Evolutionary conservation across 2,113 vertebrate species (phyloP).

Genomic region (Dryoscopus gambensis): DNA sequence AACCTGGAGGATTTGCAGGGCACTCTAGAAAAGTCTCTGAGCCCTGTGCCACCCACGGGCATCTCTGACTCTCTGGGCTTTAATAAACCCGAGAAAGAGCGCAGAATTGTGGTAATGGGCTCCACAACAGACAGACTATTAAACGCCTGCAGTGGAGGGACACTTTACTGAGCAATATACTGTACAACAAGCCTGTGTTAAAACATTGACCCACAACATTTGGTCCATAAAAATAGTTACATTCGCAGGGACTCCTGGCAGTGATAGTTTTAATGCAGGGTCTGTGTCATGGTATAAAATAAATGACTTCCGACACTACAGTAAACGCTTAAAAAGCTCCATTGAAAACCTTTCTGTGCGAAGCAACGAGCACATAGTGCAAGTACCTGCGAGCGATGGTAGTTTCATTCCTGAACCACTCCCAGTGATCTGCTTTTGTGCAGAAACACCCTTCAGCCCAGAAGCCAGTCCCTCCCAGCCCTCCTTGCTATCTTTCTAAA

Average conservation of each 20-base stretch:
- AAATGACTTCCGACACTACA: conserved; percentile 53
- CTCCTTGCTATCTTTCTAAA: neutral
- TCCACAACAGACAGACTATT: conserved; percentile 47
- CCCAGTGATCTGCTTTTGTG: neutral
- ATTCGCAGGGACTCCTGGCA: conserved; percentile 50
- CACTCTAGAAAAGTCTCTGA: neutral
- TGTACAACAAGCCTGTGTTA: conserved; percentile 46
- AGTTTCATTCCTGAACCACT: neutral
- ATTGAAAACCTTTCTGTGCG: conserved; percentile 19
- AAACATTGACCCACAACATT: conserved; percentile 71
- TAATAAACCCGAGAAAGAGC: conserved; percentile 10
- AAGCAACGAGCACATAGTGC: neutral
- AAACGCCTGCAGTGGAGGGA: conserved; percentile 60
- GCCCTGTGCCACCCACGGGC: conserved; percentile 2
- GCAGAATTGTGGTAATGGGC: conserved; percentile 24
- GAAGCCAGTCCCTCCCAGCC: neutral
- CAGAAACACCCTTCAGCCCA: neutral
- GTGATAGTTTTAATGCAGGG: conserved; percentile 59
- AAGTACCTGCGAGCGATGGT: neutral
- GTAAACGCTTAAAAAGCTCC: conserved; percentile 24
- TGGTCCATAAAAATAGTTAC: conserved; percentile 70
- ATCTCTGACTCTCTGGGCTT: conserved; percentile 39
- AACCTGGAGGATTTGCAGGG: neutral
- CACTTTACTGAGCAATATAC: conserved; percentile 64
- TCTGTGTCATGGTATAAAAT: conserved; percentile 62